Evolutionary conservation across 2,888 invertebrate species (phyloP).

Genomic region (Thelaira solivaga): DNA sequence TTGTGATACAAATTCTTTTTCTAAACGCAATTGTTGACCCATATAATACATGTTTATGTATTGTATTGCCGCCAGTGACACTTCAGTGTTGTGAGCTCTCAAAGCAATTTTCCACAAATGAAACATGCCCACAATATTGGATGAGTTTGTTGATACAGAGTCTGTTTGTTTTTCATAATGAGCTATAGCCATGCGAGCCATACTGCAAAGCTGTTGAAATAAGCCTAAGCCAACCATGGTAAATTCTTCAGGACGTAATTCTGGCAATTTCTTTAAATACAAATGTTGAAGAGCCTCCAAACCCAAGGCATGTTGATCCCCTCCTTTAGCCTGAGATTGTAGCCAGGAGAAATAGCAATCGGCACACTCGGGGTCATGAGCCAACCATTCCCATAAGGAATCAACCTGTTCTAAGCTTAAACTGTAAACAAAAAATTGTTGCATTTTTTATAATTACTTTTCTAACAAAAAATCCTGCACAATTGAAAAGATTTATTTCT

Average conservation of each 20-base stretch:
- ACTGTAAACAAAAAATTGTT: slow-evolving; percentile 75
- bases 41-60: slow-evolving; percentile 96
- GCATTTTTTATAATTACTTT: too few relatives aligned
- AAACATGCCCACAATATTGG: slow-evolving; percentile 91
- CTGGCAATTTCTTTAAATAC: slow-evolving; percentile 92
- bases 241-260: slow-evolving; percentile 90
- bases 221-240: slow-evolving; percentile 94
- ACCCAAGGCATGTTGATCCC: slow-evolving; percentile 93
- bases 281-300: slow-evolving; percentile 91
- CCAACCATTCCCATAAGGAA: slow-evolving; percentile 93
- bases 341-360: slow-evolving; percentile 97
- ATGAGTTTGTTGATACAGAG: slow-evolving; percentile 70
- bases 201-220: slow-evolving; percentile 93
- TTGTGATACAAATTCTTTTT: slow-evolving; percentile 93
- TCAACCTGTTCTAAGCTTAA: slow-evolving; percentile 92
- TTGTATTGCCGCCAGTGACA: slow-evolving; percentile 95
- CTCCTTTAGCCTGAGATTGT: slow-evolving; percentile 92
- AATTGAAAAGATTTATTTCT: background rate
- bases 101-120: slow-evolving; percentile 96
- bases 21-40: slow-evolving; percentile 92
- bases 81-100: slow-evolving; percentile 93
- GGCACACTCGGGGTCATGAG: slow-evolving; percentile 89
- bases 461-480: background rate
- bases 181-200: slow-evolving; percentile 88
- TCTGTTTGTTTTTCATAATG: slow-evolving; percentile 80